phyloP scores from a whole-genome alignment of 1,140 invertebrate species.

The Aphelinus certus region DNA sequence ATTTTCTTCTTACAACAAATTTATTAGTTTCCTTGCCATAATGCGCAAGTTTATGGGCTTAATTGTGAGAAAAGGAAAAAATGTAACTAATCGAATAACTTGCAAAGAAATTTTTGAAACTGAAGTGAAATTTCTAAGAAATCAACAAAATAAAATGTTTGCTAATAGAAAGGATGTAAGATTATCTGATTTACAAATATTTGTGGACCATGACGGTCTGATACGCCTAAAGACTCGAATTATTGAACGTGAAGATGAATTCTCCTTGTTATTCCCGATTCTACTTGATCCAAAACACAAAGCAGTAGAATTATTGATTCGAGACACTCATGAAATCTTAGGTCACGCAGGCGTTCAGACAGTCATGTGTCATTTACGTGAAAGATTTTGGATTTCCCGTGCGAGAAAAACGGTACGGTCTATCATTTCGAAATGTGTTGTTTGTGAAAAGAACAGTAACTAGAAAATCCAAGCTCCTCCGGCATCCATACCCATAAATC shows the following conservation, averaged over 20 bases:
- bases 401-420: too few relatives aligned
- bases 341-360: too few relatives aligned
- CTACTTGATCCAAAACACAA: slow-evolving; percentile 43
- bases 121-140: neutral
- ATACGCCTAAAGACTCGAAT: slow-evolving; percentile 48
- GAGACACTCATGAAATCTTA: slow-evolving; percentile 43
- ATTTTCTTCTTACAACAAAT: too few relatives aligned
- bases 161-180: neutral
- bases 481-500: too few relatives aligned
- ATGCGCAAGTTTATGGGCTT: slow-evolving; percentile 37
- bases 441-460: slow-evolving; percentile 45
- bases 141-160: neutral
- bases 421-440: too few relatives aligned
- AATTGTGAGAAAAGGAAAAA: slow-evolving; percentile 27
- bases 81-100: too few relatives aligned
- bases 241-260: too few relatives aligned
- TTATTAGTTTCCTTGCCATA: neutral
- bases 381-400: too few relatives aligned
- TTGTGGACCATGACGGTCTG: too few relatives aligned
- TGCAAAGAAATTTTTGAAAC: too few relatives aligned
- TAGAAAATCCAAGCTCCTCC: slow-evolving; percentile 46
- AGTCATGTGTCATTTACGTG: too few relatives aligned
- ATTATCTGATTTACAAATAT: neutral
- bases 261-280: slow-evolving; percentile 45
- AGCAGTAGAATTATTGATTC: too few relatives aligned